A percentile compares a stretch with the other conserved stretches of the same genome.
phyloP scores from a whole-genome alignment of 2,888 invertebrate genomes.

The Mythimna loreyi region DNA sequence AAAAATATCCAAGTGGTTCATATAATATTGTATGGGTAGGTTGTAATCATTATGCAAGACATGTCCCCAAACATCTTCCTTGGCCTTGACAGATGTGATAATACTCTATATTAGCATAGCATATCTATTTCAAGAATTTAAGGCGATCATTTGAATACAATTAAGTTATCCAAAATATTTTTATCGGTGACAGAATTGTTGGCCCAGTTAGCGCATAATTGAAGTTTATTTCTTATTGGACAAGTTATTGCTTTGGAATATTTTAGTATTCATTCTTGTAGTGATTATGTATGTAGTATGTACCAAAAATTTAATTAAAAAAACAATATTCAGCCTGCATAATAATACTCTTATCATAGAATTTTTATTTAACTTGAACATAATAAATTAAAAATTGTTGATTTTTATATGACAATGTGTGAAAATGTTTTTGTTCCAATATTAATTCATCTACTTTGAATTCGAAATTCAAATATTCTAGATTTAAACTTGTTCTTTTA shows the following conservation, averaged over 20 bases:
- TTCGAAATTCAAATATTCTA: too few species aligned
- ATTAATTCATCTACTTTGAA: not conserved
- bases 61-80: constrained; percentile 10
- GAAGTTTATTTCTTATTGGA: not conserved
- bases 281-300: too few species aligned
- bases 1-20: not conserved
- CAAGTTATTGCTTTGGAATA: not conserved
- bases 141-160: constrained; percentile 19
- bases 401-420: too few species aligned
- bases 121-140: constrained; percentile 26
- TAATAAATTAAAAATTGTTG: too few species aligned
- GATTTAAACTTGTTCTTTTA: not conserved
- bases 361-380: not conserved
- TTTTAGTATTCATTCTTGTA: too few species aligned
- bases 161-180: constrained; percentile 1
- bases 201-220: not conserved
- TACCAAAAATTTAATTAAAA: not conserved
- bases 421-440: too few species aligned
- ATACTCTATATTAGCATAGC: constrained; percentile 32
- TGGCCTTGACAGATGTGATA: constrained; percentile 27
- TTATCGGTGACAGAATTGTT: not conserved
- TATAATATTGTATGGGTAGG: constrained; percentile 1
- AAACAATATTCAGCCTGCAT: not conserved
- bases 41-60: constrained; percentile 1
- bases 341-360: not conserved